A percentile compares a stretch with the other conserved stretches of the same genome.
phyloP scores from a whole-genome alignment of 2,113 vertebrate species.

The Falcunculus frontatus region DNA sequence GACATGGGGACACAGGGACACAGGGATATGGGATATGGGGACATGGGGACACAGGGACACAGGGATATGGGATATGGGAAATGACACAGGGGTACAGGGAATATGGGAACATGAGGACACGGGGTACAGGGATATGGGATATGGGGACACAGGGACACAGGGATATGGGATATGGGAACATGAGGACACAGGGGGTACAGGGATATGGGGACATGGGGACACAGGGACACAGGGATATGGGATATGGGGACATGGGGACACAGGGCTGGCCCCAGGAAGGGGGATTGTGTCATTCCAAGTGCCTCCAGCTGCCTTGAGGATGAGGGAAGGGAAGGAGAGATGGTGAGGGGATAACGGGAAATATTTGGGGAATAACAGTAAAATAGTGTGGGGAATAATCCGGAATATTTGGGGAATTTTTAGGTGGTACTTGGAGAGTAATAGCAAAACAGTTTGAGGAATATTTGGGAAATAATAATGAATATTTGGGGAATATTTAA shows the following conservation, averaged over 20 bases:
- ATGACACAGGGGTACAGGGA: accelerated
- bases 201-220: background rate
- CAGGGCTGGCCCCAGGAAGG: background rate
- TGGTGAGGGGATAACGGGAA: too few species aligned
- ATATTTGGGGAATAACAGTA: background rate
- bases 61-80: background rate
- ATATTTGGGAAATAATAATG: background rate
- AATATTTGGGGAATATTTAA: too few species aligned
- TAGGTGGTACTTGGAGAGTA: background rate
- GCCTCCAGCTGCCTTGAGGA: background rate
- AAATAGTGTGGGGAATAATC: background rate
- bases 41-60: too few species aligned
- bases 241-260: background rate
- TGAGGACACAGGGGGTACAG: background rate
- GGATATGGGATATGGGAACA: background rate
- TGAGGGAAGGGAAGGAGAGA: background rate
- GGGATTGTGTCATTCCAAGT: background rate
- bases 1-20: background rate
- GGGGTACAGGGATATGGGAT: too few species aligned
- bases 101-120: background rate
- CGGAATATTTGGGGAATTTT: background rate
- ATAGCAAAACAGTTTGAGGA: background rate
- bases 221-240: background rate
- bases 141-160: background rate
- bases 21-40: background rate